Conservation (phyloP, 2,797 vertebrate genomes). For the Urocyon cinereoargenteus region DNA sequence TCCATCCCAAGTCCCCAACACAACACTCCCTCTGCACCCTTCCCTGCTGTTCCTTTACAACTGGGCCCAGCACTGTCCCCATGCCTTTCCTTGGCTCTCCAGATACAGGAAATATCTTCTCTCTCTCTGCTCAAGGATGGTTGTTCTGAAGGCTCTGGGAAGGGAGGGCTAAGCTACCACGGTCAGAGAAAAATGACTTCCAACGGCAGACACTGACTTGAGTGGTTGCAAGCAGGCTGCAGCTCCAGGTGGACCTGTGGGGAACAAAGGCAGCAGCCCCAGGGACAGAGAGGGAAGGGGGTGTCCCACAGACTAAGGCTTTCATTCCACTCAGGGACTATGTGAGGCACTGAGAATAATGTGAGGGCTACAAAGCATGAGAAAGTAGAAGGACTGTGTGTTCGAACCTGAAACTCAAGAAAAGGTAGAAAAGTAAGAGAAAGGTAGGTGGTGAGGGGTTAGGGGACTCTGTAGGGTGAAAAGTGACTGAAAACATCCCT, state of each 20-base stretch:
- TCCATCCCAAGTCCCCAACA: neutral
- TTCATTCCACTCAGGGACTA: neutral
- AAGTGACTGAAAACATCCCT: neutral
- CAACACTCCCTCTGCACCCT: neutral
- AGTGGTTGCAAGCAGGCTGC: neutral
- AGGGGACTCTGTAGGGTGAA: neutral
- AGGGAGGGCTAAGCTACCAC: neutral
- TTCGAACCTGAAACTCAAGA: neutral
- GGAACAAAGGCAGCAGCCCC: accelerated
- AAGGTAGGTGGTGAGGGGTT: neutral
- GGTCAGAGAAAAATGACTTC: neutral
- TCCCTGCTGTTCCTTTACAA: neutral
- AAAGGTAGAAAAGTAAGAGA: neutral
- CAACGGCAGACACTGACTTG: neutral
- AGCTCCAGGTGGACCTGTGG: neutral
- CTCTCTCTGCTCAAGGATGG: neutral
- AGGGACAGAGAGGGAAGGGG: neutral
- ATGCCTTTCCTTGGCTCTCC: neutral
- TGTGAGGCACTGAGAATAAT: too few species aligned
- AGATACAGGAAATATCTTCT: neutral
- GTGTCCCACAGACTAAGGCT: neutral
- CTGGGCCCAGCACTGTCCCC: neutral
- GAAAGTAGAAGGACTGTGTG: neutral
- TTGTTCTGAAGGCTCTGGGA: neutral
- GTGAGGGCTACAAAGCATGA: neutral